Base-by-base conservation (phyloP, 2,113 vertebrate genomes). In the Ceyx margarethae region DNA sequence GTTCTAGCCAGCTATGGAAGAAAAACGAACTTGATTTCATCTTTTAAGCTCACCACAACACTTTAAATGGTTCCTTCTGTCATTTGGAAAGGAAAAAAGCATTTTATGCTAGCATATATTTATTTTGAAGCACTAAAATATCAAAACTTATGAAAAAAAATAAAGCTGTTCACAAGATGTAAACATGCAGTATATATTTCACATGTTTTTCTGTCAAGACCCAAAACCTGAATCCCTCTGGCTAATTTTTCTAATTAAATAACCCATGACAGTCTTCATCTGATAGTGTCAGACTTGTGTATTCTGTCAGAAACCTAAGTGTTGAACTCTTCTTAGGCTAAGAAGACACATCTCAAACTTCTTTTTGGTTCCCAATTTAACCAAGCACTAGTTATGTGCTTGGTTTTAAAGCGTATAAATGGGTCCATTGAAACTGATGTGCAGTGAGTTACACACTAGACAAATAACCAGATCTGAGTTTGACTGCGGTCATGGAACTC, bases 61-160 rank as follows among this genome's bases (percentile, higher is more conserved):
- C 11, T 96, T 95, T 93, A 96, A 96, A 95, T 83, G 89, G 72
- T 77, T 93, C 81, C 68, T 92, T 93, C 92, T 94, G 84, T 92
- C 72, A 91, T 83, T 71, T 77, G 78, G 56, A 92, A 65, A 86
- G 56, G 75, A 92, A 91, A 90, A 90, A 91, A 76, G 1, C 5
- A 54, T 81, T 90, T 91, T 66, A 77, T 91, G 9, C 51, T 67
- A 48, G 43, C 4, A 35, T 50, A 22, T 91, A 87, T 94, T 93
- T 96, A 87, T 93, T 92, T 72, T 1, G 5, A 93, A 91, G 61
- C 22, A 93, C 26, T 87, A 77, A 93, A 94, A 94, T 81, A 75
- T 93, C 48, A 85, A 69, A 93, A 91, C 20, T 53, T 80, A 77
- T 20, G 45, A 91, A 85, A 93, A 54, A 94, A 94, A 94, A 77